A percentile compares a stretch with the other conserved stretches of the same genome.
phyloP scores from a whole-genome alignment of 2,113 vertebrate species.

The Turnix velox region DNA sequence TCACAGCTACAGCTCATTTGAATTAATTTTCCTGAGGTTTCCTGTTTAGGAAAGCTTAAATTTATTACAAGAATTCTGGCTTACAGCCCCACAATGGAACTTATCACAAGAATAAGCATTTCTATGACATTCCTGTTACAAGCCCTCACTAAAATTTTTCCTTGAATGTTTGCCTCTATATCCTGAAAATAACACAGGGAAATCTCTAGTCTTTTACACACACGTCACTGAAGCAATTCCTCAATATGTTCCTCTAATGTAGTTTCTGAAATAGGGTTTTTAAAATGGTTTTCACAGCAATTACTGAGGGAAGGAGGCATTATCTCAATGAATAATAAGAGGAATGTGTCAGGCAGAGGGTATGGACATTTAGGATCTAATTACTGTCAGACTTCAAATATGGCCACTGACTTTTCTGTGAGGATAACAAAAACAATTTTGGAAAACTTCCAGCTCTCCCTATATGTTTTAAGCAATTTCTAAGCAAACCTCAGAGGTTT shows the following conservation, averaged over 20 bases:
- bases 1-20: not conserved
- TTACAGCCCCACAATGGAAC: not conserved
- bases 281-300: not conserved
- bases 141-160: not conserved
- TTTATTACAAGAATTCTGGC: conserved; percentile 1
- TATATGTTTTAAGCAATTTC: not conserved
- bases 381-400: not conserved
- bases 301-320: not conserved
- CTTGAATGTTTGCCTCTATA: not conserved
- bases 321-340: not conserved
- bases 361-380: not conserved
- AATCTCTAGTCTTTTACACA: not conserved
- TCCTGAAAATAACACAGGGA: not conserved
- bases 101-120: not conserved
- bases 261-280: not conserved
- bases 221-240: not conserved
- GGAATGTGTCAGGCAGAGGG: not conserved
- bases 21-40: conserved; percentile 26
- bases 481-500: not conserved
- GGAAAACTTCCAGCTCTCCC: not conserved
- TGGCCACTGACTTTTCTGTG: not conserved
- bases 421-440: not conserved
- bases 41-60: conserved; percentile 15
- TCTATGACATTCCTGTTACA: not conserved
- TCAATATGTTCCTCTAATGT: not conserved